Conservation (phyloP, 2,888 invertebrate genomes). For the Agrochola litura region DNA sequence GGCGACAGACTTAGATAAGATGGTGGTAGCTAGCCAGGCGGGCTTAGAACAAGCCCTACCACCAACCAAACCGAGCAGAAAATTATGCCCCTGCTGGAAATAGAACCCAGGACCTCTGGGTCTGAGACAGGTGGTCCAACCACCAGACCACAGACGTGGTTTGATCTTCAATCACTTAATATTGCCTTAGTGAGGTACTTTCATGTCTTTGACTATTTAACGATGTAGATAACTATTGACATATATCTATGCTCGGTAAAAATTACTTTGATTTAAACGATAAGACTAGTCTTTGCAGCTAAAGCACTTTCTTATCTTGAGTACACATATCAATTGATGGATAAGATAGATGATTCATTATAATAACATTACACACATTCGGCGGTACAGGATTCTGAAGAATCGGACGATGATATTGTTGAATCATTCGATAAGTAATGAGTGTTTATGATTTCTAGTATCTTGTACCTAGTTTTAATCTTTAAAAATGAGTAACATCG, state of each 20-base stretch:
- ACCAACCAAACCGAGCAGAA: no score
- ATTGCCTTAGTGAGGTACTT: background rate
- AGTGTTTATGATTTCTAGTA: conserved; percentile 19
- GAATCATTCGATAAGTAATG: conserved; percentile 51
- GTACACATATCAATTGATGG: conserved; percentile 39
- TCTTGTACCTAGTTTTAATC: conserved; percentile 5
- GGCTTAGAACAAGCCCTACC: no score
- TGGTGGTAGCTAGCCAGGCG: no score
- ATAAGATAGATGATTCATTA: conserved; percentile 55
- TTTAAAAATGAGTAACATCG: background rate
- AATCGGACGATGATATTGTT: conserved; percentile 42
- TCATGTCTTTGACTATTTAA: background rate
- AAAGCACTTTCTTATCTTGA: conserved; percentile 49
- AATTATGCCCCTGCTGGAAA: no score
- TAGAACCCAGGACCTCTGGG: no score
- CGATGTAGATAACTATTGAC: background rate
- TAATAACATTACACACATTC: conserved; percentile 35
- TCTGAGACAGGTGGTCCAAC: no score
- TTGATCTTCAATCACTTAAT: background rate
- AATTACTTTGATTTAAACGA: conserved; percentile 37
- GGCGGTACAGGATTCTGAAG: conserved; percentile 9
- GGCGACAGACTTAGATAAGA: no score
- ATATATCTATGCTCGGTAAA: conserved; percentile 5
- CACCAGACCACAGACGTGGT: no score
- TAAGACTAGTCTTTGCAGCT: conserved; percentile 38